These are phyloP conservation scores for Silurus glanis DNA, from an alignment of 2,113 vertebrate genomes.

Conservation along the genomic window DNA sequence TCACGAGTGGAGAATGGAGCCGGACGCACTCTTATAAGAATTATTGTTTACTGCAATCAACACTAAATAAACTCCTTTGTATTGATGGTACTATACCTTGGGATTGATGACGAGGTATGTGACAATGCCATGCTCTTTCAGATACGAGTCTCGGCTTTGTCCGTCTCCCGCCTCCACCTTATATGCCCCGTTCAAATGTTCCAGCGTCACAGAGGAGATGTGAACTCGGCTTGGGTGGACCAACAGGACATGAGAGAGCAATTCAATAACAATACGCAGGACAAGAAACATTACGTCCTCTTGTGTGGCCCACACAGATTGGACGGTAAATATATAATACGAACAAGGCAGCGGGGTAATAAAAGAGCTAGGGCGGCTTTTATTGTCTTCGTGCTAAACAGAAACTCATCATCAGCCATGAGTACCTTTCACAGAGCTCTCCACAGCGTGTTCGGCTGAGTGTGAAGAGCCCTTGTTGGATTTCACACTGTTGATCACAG, in stretches of 20 bases:
- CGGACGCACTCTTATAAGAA: too few relatives aligned
- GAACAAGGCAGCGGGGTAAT: background rate
- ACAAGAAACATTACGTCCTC: conserved; percentile 23
- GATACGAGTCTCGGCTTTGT: conserved; percentile 87
- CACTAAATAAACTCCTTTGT: background rate
- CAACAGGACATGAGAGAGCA: conserved; percentile 28
- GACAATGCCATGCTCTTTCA: conserved; percentile 89
- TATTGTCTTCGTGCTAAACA: conserved; percentile 23
- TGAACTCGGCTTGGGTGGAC: conserved; percentile 86
- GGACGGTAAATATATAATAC: conserved; percentile 13
- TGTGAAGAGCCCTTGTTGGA: conserved; percentile 44
- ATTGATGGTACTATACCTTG: conserved; percentile 75
- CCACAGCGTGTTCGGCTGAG: conserved; percentile 29
- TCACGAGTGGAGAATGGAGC: too few relatives aligned
- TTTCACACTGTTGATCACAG: conserved; percentile 36
- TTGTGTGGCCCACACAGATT: conserved; percentile 22
- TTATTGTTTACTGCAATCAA: background rate
- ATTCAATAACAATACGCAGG: conserved; percentile 32
- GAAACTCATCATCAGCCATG: conserved; percentile 38
- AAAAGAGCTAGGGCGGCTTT: background rate
- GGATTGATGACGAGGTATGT: conserved; percentile 98
- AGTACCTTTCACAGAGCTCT: conserved; percentile 38
- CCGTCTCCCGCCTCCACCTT: conserved; percentile 93
- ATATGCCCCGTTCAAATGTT: conserved; percentile 92
- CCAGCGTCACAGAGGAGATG: conserved; percentile 93